A percentile compares a stretch with the other conserved stretches of the same genome.
phyloP scores from a whole-genome alignment of 2,113 vertebrate genomes.

The Mustelus asterias region DNA sequence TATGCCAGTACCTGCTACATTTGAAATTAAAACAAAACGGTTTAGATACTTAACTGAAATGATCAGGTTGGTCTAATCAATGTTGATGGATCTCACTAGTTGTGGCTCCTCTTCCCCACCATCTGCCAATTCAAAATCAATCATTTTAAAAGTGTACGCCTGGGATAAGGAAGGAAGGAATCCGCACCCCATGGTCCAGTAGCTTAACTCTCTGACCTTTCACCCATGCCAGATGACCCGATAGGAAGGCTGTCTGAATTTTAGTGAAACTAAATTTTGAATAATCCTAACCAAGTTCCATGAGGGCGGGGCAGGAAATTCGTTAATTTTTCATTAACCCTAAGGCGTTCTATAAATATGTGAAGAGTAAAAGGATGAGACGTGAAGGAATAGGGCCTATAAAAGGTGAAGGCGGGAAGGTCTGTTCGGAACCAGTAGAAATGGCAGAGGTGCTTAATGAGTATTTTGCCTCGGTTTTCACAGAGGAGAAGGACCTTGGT shows the following conservation, averaged over 20 bases:
- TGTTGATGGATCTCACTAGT: not conserved
- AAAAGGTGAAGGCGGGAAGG: no score
- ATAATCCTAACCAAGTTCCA: not conserved
- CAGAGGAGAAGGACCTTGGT: no score
- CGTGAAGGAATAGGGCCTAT: no score
- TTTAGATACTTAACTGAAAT: not conserved
- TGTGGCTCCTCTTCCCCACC: not conserved
- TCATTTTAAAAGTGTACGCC: not conserved
- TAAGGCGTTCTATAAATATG: no score
- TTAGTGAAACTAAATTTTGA: not conserved
- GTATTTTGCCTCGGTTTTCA: no score
- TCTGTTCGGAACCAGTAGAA: no score
- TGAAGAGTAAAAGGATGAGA: no score
- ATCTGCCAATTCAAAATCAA: not conserved
- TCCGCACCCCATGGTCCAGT: not conserved
- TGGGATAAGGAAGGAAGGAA: not conserved
- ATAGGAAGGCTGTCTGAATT: not conserved
- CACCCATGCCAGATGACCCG: not conserved
- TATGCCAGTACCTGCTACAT: not conserved
- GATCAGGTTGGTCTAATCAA: not conserved
- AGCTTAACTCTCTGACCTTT: not conserved
- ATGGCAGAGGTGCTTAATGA: no score
- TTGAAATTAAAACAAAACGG: not conserved
- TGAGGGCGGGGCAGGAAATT: no score
- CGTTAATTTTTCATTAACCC: no score